Evolutionary conservation across 2,113 vertebrate species (phyloP).

Genomic region (Ceyx melanurus): DNA sequence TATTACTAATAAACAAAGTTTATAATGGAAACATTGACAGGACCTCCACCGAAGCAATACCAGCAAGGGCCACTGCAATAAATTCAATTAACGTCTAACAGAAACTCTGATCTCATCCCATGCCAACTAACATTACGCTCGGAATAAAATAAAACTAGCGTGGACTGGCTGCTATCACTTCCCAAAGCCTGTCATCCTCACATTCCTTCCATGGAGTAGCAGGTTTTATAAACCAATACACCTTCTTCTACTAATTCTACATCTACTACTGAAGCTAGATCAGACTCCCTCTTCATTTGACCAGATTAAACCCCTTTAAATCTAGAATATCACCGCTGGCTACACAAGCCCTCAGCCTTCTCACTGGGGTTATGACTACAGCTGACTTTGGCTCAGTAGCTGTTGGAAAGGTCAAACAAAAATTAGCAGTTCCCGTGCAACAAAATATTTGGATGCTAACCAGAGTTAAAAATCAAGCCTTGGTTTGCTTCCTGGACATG

Average conservation of each 20-base stretch:
- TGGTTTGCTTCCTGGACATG: conserved; percentile 73
- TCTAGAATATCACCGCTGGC: background rate
- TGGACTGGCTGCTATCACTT: background rate
- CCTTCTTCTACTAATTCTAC: background rate
- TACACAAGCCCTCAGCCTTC: background rate
- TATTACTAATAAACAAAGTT: conserved; percentile 50
- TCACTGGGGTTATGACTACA: background rate
- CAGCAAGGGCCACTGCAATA: background rate
- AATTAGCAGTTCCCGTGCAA: conserved; percentile 60
- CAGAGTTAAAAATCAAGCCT: conserved; percentile 53
- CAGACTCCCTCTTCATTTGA: background rate
- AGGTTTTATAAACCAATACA: background rate
- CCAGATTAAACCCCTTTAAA: background rate
- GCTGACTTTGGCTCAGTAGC: conserved; percentile 19
- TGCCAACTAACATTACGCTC: background rate
- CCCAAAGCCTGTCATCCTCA: background rate
- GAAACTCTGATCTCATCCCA: conserved; percentile 27
- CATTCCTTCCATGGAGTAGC: background rate
- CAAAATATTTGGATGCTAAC: conserved; percentile 53
- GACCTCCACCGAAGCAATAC: background rate
- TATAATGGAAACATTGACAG: conserved; percentile 50
- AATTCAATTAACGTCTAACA: conserved; percentile 46
- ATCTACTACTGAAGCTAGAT: background rate
- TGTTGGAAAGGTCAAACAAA: conserved; percentile 60
- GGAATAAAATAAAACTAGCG: background rate